phyloP scores from a whole-genome alignment of 1,140 invertebrate species.

The Drosophila ironensis region DNA sequence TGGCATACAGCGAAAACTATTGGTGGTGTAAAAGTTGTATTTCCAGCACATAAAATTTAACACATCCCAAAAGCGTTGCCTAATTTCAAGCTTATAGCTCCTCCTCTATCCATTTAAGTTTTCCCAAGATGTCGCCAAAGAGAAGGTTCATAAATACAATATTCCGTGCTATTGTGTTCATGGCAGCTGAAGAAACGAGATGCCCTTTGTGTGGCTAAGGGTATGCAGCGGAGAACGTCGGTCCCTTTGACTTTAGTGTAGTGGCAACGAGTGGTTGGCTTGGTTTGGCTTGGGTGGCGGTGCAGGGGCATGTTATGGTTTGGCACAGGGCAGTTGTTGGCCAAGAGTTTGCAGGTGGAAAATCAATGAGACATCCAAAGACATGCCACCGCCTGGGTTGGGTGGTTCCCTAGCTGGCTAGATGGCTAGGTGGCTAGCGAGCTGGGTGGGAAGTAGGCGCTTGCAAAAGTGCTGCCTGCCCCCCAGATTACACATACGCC shows the following conservation, averaged over 20 bases:
- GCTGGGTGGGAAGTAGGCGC: slow-evolving; percentile 43
- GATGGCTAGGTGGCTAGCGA: neutral
- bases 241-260: slow-evolving; percentile 13
- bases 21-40: too few species aligned
- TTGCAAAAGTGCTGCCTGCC: slow-evolving; percentile 51
- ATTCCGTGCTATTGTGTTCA: neutral
- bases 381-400: slow-evolving; percentile 16
- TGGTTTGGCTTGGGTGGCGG: neutral
- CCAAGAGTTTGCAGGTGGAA: slow-evolving; percentile 11
- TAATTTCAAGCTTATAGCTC: too few species aligned
- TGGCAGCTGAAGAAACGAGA: neutral
- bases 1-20: too few species aligned
- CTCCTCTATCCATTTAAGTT: neutral
- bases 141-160: too few species aligned
- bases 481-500: slow-evolving; percentile 51
- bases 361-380: slow-evolving; percentile 55
- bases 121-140: too few species aligned
- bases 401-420: slow-evolving; percentile 10
- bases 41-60: too few species aligned
- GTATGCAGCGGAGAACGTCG: slow-evolving; percentile 23
- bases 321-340: slow-evolving; percentile 7
- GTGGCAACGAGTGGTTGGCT: slow-evolving; percentile 10
- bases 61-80: neutral
- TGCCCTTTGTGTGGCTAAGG: neutral
- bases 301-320: neutral